Base-by-base conservation (phyloP, 1,140 invertebrate genomes). In the Nasonia longicornis region DNA sequence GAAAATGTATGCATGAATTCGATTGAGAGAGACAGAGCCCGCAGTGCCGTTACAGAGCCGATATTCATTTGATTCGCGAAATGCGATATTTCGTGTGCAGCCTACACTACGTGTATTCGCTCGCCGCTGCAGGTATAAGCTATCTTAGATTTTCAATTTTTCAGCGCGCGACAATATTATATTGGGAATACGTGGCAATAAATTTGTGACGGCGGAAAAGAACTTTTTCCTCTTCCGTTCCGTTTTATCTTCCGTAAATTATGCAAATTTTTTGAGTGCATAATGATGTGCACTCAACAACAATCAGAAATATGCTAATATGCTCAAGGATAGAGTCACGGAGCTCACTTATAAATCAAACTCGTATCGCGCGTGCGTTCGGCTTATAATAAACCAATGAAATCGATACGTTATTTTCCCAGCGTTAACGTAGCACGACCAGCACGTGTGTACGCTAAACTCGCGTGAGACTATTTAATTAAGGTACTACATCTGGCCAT, bases 391-490 rank as follows among this genome's bases (percentile, higher is more conserved):
- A 14, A 16, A 20, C 16, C 12, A 58, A 58, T 58, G 4, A 20
- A 58, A 20, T 58, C 20, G 14, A 74, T 14, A 26, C 31, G 4
- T 73, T 42, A 63, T 38, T 31, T 63, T 77, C 45, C 20, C 64
- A 67, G 38, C 31, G 12, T 69, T 67, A 67, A 42, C 26, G 4
- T 31, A 26, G 64, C 14, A 45, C 22, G 1, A 20, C 35, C 45
- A 42, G 38, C 38, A 20, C 45, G 2, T 52, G 42, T 48, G 26
- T 14, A 20, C 29, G 26, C 11, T 77, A 69, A 22, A 11, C 48
- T 79, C 52, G 26, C 58, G 64, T 75, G 72, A 75, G 79, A 74
- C 67, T 75, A 75, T 80, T 80, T 75, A 75, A 80, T 80, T 75
- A 80, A 75, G 72, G 22, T 70, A 75, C 75, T 75, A 70, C 58